phyloP scores from a whole-genome alignment of 2,113 vertebrate genomes.

The Corythaixoides concolor region DNA sequence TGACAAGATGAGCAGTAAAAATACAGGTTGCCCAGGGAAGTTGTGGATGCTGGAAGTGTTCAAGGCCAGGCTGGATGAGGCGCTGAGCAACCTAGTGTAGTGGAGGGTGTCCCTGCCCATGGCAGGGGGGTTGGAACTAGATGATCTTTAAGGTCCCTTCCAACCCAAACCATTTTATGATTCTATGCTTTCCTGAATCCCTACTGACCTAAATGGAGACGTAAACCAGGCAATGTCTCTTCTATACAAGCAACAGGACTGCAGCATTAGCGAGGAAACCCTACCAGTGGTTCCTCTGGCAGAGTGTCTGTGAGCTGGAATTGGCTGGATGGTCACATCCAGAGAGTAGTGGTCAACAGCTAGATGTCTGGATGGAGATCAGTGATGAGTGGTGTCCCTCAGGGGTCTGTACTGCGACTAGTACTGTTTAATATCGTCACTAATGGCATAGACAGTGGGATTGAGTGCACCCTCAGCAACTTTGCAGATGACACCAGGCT shows the following conservation, averaged over 20 bases:
- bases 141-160: too few species aligned
- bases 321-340: neutral
- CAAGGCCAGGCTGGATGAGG: too few species aligned
- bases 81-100: too few species aligned
- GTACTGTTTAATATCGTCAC: neutral
- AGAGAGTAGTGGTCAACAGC: neutral
- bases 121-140: too few species aligned
- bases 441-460: neutral
- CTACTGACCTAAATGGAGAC: neutral
- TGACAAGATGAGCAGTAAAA: neutral
- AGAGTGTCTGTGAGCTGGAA: neutral
- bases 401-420: neutral
- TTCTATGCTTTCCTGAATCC: neutral
- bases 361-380: neutral
- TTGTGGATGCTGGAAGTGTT: too few species aligned
- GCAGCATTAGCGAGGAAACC: neutral
- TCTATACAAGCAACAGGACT: neutral
- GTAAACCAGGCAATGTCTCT: neutral
- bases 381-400: accelerated
- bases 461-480: neutral
- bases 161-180: too few species aligned
- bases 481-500: neutral
- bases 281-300: neutral
- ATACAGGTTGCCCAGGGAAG: neutral
- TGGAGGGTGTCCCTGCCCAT: too few species aligned